These are phyloP conservation scores for Drosophila bipectinata DNA, from an alignment of 1,140 invertebrate species.

Conservation along the genomic window DNA sequence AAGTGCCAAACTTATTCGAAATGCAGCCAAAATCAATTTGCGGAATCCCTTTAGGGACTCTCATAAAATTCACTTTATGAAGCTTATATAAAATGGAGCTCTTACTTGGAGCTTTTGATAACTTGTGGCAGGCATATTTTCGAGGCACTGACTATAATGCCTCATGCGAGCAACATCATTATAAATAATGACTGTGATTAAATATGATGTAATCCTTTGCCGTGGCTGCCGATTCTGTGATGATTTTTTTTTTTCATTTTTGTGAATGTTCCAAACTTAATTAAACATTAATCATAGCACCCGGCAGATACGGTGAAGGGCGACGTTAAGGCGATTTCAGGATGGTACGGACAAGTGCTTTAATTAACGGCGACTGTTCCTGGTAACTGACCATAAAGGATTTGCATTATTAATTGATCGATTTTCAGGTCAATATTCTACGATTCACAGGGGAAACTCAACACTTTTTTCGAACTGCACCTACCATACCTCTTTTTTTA, in stretches of 20 bases:
- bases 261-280: slow-evolving; percentile 63
- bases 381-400: slow-evolving; percentile 67
- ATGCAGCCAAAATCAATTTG: slow-evolving; percentile 17
- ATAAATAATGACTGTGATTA: slow-evolving; percentile 77
- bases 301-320: slow-evolving; percentile 4
- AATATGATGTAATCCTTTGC: no score
- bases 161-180: slow-evolving; percentile 51
- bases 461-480: neutral
- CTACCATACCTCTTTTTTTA: neutral
- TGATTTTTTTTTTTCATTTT: no score
- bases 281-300: slow-evolving; percentile 74
- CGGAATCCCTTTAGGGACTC: slow-evolving; percentile 3
- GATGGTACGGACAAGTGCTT: slow-evolving; percentile 56
- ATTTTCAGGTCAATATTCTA: slow-evolving; percentile 43
- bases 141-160: slow-evolving; percentile 22
- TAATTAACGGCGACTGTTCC: slow-evolving; percentile 63
- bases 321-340: slow-evolving; percentile 39
- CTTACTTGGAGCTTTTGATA: slow-evolving; percentile 38
- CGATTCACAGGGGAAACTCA: neutral
- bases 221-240: no score
- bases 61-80: slow-evolving; percentile 31
- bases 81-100: slow-evolving; percentile 27
- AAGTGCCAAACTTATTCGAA: neutral
- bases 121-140: slow-evolving; percentile 50
- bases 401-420: slow-evolving; percentile 74